These are phyloP conservation scores for Gallinago undulata DNA, from an alignment of 2,113 vertebrate genomes.

Conservation along the genomic window DNA sequence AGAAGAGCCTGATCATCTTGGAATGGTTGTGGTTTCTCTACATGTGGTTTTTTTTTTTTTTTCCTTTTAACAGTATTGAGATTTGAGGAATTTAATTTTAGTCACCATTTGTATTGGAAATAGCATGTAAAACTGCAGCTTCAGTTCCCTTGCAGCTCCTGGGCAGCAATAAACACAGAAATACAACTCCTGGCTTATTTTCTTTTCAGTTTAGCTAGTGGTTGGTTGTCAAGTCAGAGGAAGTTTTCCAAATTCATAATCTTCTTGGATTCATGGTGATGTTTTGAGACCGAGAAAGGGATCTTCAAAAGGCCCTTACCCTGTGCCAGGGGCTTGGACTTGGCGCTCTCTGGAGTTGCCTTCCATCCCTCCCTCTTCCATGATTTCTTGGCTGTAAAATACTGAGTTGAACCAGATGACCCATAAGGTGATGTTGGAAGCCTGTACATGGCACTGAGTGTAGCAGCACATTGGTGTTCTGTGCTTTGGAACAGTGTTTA, in stretches of 20 bases:
- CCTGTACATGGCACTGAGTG: neutral
- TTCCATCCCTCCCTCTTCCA: neutral
- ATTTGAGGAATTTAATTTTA: neutral
- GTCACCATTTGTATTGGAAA: neutral
- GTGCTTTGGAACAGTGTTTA: neutral
- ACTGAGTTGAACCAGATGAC: neutral
- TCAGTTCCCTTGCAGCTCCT: neutral
- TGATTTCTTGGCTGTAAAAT: neutral
- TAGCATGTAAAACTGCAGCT: neutral
- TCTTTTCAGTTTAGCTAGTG: neutral
- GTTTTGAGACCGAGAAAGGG: neutral
- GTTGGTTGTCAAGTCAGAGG: neutral
- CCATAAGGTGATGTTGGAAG: neutral
- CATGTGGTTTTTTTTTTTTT: neutral
- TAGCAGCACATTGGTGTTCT: neutral
- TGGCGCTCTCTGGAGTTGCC: neutral
- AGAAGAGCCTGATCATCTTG: neutral
- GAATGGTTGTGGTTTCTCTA: neutral
- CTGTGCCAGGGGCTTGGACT: neutral
- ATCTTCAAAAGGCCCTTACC: neutral
- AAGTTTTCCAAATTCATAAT: neutral
- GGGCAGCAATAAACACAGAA: neutral
- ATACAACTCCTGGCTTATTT: neutral
- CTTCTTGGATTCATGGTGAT: neutral
- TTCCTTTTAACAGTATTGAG: neutral